Evolutionary conservation across 2,797 vertebrate species (phyloP).

Genomic region (Catostomus latipinnis): DNA sequence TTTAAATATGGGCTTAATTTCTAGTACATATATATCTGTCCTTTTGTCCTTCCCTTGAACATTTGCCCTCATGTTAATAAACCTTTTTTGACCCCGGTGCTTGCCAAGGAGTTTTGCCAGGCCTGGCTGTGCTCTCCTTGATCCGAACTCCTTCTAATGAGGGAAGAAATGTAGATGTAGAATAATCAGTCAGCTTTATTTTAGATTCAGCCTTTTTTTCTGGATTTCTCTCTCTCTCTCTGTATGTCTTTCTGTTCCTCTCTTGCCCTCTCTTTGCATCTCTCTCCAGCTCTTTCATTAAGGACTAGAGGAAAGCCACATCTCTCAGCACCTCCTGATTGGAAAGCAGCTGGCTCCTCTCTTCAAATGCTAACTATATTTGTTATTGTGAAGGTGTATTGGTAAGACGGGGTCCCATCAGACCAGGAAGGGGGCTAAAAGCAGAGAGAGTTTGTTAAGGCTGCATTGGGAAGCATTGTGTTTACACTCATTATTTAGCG

Average conservation of each 20-base stretch:
- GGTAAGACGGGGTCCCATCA: constrained; percentile 68
- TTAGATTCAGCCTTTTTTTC: constrained; percentile 33
- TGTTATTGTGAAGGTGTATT: constrained; percentile 59
- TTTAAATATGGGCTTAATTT: background rate
- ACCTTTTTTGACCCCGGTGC: constrained; percentile 39
- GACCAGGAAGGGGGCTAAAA: constrained; percentile 57
- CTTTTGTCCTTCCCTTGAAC: constrained; percentile 51
- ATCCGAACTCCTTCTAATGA: constrained; percentile 50
- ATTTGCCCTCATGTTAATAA: constrained; percentile 39
- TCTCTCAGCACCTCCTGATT: constrained; percentile 57
- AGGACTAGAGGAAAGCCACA: constrained; percentile 24
- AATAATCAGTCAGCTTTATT: constrained; percentile 49
- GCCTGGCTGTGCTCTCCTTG: constrained; percentile 29
- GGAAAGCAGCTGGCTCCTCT: constrained; percentile 46
- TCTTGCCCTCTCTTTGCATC: background rate
- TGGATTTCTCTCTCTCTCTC: constrained; percentile 5
- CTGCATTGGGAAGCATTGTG: constrained; percentile 50
- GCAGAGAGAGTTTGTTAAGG: constrained; percentile 45
- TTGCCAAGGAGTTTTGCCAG: background rate
- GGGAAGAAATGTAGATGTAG: constrained; percentile 32
- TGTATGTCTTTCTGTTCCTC: constrained; percentile 6
- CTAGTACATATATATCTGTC: constrained; percentile 16
- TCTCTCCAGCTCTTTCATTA: background rate
- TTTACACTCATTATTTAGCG: constrained; percentile 65
- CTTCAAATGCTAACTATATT: constrained; percentile 56